Conservation (phyloP, 2,113 vertebrate species). For the Anarhynchus alexandrinus region DNA sequence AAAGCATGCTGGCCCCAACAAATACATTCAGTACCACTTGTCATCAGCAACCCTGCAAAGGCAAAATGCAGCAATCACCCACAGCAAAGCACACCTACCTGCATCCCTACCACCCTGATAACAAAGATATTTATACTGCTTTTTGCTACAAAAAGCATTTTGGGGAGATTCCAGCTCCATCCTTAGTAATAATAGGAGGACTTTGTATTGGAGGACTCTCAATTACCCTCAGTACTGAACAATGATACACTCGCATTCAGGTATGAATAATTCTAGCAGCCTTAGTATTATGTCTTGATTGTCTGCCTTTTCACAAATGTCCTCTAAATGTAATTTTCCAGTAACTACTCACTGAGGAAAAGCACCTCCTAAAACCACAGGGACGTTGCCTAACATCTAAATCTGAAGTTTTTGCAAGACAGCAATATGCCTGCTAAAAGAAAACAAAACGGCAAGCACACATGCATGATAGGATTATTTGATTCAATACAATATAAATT, state of each 20-base stretch:
- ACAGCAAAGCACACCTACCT: conserved; percentile 20
- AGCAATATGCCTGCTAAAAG: background rate
- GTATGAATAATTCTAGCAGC: background rate
- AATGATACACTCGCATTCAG: background rate
- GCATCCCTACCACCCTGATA: background rate
- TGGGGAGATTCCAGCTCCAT: background rate
- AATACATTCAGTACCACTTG: background rate
- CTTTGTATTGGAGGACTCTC: background rate
- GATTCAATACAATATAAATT: conserved; percentile 51
- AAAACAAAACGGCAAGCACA: conserved; percentile 24
- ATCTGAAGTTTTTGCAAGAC: background rate
- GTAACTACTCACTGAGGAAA: background rate
- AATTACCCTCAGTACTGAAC: background rate
- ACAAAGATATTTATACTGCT: background rate
- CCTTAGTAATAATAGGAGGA: background rate
- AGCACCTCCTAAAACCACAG: background rate
- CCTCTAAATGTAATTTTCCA: background rate
- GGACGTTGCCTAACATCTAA: background rate
- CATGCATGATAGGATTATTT: conserved; percentile 38
- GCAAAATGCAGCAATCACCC: background rate
- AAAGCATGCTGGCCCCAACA: background rate
- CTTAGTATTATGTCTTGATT: background rate
- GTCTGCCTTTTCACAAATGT: background rate
- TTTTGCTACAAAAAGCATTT: background rate
- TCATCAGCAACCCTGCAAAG: background rate